These are phyloP conservation scores for Cyprinodon diabolis DNA, from an alignment of 2,797 vertebrate species.

Conservation along the genomic window DNA sequence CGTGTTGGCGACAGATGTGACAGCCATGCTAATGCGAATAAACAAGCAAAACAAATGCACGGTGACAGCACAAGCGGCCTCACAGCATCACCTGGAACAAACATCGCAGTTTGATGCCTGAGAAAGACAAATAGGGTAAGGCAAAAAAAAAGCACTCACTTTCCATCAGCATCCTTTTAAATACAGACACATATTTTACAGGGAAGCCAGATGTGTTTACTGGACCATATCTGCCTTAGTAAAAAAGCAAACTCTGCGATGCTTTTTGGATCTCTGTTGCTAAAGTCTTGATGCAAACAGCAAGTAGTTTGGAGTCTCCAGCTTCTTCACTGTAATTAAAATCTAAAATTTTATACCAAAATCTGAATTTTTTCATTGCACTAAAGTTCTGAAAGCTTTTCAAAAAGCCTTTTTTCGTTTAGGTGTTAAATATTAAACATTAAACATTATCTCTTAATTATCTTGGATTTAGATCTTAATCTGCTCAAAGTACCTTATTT, in stretches of 20 bases:
- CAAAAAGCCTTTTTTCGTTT: not conserved
- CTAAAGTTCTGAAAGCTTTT: not conserved
- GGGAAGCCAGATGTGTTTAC: not conserved
- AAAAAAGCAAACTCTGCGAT: not conserved
- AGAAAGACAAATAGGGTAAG: constrained; percentile 4
- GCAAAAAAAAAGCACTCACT: not conserved
- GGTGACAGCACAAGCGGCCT: constrained; percentile 41
- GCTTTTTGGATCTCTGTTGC: not conserved
- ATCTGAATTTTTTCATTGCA: not conserved
- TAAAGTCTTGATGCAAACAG: not conserved
- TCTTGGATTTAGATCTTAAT: not conserved
- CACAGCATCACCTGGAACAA: constrained; percentile 47
- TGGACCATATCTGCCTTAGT: not conserved
- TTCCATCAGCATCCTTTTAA: constrained; percentile 38
- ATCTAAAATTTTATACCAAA: not conserved
- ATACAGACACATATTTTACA: not conserved
- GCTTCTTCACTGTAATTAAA: not conserved
- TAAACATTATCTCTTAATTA: not conserved
- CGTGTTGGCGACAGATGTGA: constrained; percentile 41
- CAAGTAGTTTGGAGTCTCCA: not conserved
- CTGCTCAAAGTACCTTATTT: not conserved
- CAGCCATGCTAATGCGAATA: constrained; percentile 52
- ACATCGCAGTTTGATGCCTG: constrained; percentile 5
- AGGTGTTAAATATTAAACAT: not conserved
- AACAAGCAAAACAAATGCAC: constrained; percentile 57